Percentiles rank a stretch among this genome's conserved stretches.
These are phyloP conservation scores for Drosophila gaucha DNA, from an alignment of 2,888 invertebrate species.

Conservation along the genomic window DNA sequence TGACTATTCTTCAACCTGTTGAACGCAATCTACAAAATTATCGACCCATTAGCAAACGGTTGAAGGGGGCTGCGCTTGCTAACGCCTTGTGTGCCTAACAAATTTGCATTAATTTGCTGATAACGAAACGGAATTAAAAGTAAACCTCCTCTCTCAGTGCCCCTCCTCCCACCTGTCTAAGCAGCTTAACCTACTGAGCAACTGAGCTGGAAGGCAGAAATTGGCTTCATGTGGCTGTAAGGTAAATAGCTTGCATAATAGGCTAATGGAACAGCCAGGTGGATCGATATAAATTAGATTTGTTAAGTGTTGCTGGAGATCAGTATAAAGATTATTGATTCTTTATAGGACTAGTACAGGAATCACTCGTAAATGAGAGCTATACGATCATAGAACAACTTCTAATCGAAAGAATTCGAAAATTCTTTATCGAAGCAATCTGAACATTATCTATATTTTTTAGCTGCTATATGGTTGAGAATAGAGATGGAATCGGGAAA, in stretches of 20 bases:
- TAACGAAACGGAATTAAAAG: conserved; percentile 45
- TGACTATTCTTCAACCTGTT: conserved; percentile 47
- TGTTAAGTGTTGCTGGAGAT: not conserved
- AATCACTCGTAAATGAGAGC: too few relatives aligned
- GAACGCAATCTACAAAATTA: conserved; percentile 45
- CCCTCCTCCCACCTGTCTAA: conserved; percentile 2
- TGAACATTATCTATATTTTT: too few relatives aligned
- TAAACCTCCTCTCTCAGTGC: not conserved
- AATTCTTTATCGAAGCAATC: too few relatives aligned
- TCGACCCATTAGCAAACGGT: conserved; percentile 42
- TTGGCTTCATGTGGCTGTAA: not conserved
- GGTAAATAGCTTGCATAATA: conserved; percentile 2
- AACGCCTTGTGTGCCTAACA: conserved; percentile 28
- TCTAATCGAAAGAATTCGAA: not conserved
- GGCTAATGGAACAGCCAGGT: conserved; percentile 1
- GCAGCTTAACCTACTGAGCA: conserved; percentile 32
- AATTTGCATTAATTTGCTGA: conserved; percentile 55
- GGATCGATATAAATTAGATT: not conserved
- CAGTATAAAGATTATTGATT: not conserved
- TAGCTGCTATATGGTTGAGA: too few relatives aligned
- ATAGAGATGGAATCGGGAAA: too few relatives aligned
- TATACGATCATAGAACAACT: too few relatives aligned
- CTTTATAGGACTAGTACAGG: too few relatives aligned
- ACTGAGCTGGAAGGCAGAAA: conserved; percentile 14
- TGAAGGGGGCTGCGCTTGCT: not conserved